Percentiles rank a stretch among this genome's conserved stretches.
Conservation (phyloP, 2,888 invertebrate species). For the Leptopilina syphax region DNA sequence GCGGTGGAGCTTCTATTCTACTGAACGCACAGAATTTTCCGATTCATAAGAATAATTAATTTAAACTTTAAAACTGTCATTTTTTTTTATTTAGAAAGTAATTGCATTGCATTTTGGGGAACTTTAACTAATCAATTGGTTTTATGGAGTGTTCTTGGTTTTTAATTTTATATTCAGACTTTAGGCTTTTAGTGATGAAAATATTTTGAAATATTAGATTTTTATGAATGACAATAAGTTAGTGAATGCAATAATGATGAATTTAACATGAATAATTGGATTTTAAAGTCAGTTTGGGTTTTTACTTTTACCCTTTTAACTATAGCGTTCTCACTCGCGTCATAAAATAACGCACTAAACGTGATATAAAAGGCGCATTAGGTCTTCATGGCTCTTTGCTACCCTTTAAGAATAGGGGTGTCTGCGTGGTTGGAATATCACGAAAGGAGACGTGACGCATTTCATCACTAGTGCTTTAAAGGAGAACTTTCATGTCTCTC, state of each 20-base stretch:
- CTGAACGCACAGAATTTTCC: slow-evolving; percentile 58
- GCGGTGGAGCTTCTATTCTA: slow-evolving; percentile 66
- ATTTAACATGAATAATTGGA: slow-evolving; percentile 4
- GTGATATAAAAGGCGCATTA: slow-evolving; percentile 60
- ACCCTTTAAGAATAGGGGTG: slow-evolving; percentile 45
- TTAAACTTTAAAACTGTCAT: background rate
- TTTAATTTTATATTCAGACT: too few species aligned
- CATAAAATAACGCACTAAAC: slow-evolving; percentile 55
- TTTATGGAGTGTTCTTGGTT: too few species aligned
- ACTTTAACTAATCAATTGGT: too few species aligned
- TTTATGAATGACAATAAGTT: too few species aligned
- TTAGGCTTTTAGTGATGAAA: too few species aligned
- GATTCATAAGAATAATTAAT: slow-evolving; percentile 10
- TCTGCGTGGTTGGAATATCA: slow-evolving; percentile 44
- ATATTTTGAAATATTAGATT: too few species aligned
- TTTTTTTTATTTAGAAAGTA: too few species aligned
- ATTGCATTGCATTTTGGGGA: too few species aligned
- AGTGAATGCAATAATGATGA: background rate
- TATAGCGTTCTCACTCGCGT: slow-evolving; percentile 43
- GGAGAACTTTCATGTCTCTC: background rate
- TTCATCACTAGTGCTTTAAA: slow-evolving; percentile 34
- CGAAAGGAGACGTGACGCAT: slow-evolving; percentile 36
- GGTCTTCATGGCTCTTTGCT: slow-evolving; percentile 53
- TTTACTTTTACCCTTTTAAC: slow-evolving; percentile 42
- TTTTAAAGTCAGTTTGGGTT: slow-evolving; percentile 4